Evolutionary conservation across 2,888 invertebrate species (phyloP), one percentile per base, ranked within the genome.

Genomic region (Mimachlamys varia): DNA sequence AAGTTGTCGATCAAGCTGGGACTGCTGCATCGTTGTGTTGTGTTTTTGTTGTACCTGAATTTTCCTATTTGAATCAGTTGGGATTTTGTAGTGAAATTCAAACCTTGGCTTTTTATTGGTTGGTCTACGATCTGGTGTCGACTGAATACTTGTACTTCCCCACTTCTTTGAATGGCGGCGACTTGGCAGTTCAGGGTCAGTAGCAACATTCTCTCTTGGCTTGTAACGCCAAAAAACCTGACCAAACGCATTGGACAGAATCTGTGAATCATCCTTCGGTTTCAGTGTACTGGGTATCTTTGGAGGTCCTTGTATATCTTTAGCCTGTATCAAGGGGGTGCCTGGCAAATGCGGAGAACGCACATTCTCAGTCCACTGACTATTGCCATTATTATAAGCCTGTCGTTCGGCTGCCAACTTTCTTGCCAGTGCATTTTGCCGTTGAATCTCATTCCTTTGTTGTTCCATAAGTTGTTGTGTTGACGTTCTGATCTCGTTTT

Each of bases 231-330:
- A 76, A 33, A 76, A 76, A 2, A 76, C 76, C 33, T 76, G 76
- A 33, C 76, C 33, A 12, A 76, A 76, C 33, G 76, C 76, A 22
- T 76, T 27, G 7, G 76, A 76, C 5, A 76, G 76, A 76, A 76
- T 76, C 22, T 76, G 12, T 12, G 76, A 76, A 33, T 76, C 76
- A 76, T 33, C 76, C 12, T 76, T 76, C 7, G 76, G 33, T 76
- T 76, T 76, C 27, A 76, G 76, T 33, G 76, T 76, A 76, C 33
- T 76, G 12, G 76, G 76, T 76, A 76, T 76, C 76, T 76, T 76
- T 33, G 76, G 76, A 1, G 76, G 76, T 12, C 76, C 76, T 33
- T 76, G 27, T 76, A 76, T 76, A 33, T 33, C 76, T 33, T 27
- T 33, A 33, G 27, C 13, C 33, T 76, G 76, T 76, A 76, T 76